phyloP scores from a whole-genome alignment of 2,888 invertebrate species.

The Campopleginae sp. region DNA sequence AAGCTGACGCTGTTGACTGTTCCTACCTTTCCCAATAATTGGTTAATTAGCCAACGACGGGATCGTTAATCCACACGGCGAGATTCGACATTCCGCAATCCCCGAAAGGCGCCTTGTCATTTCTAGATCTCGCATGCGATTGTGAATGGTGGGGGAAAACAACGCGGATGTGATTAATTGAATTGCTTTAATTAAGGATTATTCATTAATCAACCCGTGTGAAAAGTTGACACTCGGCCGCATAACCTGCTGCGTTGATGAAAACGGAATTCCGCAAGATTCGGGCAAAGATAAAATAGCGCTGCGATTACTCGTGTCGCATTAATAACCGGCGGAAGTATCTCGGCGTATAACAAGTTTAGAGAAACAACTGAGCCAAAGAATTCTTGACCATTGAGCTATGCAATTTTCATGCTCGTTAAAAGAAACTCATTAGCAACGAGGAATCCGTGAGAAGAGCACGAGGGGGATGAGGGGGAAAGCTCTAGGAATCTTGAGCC shows the following conservation, averaged over 20 bases:
- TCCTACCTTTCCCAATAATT: slow-evolving; percentile 55
- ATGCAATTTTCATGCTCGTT: slow-evolving; percentile 54
- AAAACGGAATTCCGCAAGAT: not conserved
- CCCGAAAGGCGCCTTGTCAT: not conserved
- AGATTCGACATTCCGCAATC: not conserved
- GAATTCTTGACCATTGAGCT: slow-evolving; percentile 41
- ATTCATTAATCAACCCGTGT: not conserved
- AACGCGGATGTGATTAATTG: not conserved
- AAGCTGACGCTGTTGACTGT: slow-evolving; percentile 51
- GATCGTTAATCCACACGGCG: slow-evolving; percentile 20
- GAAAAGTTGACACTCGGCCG: not conserved
- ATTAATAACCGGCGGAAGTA: not conserved
- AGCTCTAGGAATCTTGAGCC: slow-evolving; percentile 21
- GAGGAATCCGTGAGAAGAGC: not conserved
- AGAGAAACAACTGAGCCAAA: not conserved
- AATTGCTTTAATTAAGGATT: not conserved
- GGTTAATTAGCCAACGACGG: slow-evolving; percentile 55
- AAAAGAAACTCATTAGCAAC: slow-evolving; percentile 59
- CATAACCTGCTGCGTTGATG: not conserved
- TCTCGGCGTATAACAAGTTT: slow-evolving; percentile 7
- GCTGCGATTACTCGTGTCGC: not conserved
- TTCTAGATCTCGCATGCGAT: not conserved
- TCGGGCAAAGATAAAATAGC: not conserved
- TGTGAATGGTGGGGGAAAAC: not conserved
- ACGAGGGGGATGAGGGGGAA: not conserved